Base-by-base conservation (phyloP, 2,888 invertebrate genomes). In the Lithophane ornitopus region DNA sequence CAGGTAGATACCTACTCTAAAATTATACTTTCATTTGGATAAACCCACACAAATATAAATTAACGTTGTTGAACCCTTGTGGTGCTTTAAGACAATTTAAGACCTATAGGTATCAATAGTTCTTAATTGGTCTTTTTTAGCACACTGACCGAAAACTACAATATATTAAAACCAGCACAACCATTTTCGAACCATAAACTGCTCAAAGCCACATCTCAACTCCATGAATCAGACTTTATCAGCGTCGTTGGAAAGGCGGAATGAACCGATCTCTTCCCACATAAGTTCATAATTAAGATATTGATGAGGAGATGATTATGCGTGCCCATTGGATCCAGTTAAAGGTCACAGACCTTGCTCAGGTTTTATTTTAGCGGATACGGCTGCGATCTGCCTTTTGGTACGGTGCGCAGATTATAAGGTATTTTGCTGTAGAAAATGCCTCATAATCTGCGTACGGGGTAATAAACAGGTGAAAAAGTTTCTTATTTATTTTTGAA, bases 311-410 rank as follows among this genome's bases (percentile, higher is more conserved):
- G 86, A 88, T 89, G 82, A 87, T 89, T 88, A 88, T 89, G 88
- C 87, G 88, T 87, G 90, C 90, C 89, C 89, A 91, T 91, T 91
- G 92, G 92, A 92, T 92, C 90, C 91, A 91, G 90, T 91, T 90
- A 93, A 91, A 90, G 94, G 93, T 93, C 93, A 91, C 88, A 81
- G 91, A 92, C 92, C 93, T 91, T 90, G 90, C 87, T 85, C 87
- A 90, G 89, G 89, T 93, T 94, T 95, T 95, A 93, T 95, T 95
- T 94, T 92, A 91, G 90, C 92, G 91, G 92, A 92, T 88, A 89
- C 91, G 88, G 87, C 90, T 90, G 91, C 90, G 92, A 92, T 93
- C 93, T 93, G 92, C 91, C 91, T 91, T 91, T 91, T 66, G 87
- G 93, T 94, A 95, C 73, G 52, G 93, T 90, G 54, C 16, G 87